Base-by-base conservation (phyloP, 1,140 invertebrate species). In the Bilobella aurantiaca region DNA sequence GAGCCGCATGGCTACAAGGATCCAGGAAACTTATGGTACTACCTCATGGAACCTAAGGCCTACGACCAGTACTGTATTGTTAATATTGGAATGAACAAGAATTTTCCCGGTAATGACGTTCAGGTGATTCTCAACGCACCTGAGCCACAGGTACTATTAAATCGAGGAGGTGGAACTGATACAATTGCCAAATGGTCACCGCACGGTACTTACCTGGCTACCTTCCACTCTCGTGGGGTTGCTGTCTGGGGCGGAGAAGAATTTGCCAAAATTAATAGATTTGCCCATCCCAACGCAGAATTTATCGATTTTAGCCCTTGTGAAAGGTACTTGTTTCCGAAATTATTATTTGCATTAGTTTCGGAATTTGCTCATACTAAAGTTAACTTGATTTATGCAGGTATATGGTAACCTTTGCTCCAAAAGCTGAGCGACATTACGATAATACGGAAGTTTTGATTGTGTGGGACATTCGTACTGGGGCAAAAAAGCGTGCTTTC, bases 221-320 rank as follows among this genome's bases (percentile, higher is more conserved):
- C 96, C 0, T 94, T 98, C 78, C 96, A 99, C 77, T 87, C 87
- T 75, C 85, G 88, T 72, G 97, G 97, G 69, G 91, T 98, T 63
- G 93, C 92, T 0, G 79, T 99, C 25, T 99, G 96, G 96, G 96
- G 93, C 58, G 95, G 96, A 0, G 88, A 91, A 32, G 86, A 89
- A 68, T 98, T 97, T 79, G 83, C 84, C 8, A 91, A 96, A 77
- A 89, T 97, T 67, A 88, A 90, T 75, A 88, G 89, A 74, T 98
- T 98, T 77, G 85, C 83, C 64, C 96, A 99, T 76, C 81, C 84
- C 1, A 87, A 88, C 72, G 96, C 96, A 1, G 90, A 95, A 73
- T 93, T 93, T 69, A 93, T 98, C 64, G 96, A 97, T 72, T 99
- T 98, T 77, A 98, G 96, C 47, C 96, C 96, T 0, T 91, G 90